Percentiles rank a stretch among this genome's conserved stretches.
Conservation (phyloP, 2,888 invertebrate genomes). For the Trichogramma dendrolimi region DNA sequence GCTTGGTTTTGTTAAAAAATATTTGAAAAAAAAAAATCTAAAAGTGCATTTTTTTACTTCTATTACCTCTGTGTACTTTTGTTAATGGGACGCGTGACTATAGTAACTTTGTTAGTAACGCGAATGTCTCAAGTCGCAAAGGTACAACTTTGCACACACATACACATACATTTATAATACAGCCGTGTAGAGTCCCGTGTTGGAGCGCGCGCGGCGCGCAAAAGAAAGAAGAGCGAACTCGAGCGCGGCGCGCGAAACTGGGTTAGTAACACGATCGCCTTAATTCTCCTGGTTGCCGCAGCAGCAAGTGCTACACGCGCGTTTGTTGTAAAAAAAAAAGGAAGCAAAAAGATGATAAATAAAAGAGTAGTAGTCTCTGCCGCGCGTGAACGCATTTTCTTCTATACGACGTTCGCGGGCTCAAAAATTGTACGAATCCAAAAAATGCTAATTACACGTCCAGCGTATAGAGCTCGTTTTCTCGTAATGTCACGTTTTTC, state of each 20-base stretch:
- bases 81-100: background rate
- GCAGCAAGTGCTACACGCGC: too few relatives aligned
- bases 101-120: constrained; percentile 9
- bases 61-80: too few relatives aligned
- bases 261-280: constrained; percentile 49
- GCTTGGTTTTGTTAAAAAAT: too few relatives aligned
- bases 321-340: constrained; percentile 36
- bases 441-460: background rate
- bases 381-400: background rate
- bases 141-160: background rate
- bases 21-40: background rate
- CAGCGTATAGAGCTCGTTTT: too few relatives aligned
- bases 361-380: background rate
- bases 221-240: constrained; percentile 48
- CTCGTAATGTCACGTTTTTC: too few relatives aligned
- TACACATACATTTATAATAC: background rate
- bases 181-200: constrained; percentile 1
- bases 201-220: constrained; percentile 29
- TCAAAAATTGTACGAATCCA: background rate
- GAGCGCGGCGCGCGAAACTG: constrained; percentile 39
- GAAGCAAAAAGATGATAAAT: background rate
- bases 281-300: constrained; percentile 41
- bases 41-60: background rate
- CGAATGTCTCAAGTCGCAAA: constrained; percentile 14
- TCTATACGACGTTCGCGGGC: background rate